Percentiles rank a stretch among this genome's conserved stretches.
Evolutionary conservation across 2,113 vertebrate species (phyloP).

Genomic region (Cryptomyrus ogoouensis): DNA sequence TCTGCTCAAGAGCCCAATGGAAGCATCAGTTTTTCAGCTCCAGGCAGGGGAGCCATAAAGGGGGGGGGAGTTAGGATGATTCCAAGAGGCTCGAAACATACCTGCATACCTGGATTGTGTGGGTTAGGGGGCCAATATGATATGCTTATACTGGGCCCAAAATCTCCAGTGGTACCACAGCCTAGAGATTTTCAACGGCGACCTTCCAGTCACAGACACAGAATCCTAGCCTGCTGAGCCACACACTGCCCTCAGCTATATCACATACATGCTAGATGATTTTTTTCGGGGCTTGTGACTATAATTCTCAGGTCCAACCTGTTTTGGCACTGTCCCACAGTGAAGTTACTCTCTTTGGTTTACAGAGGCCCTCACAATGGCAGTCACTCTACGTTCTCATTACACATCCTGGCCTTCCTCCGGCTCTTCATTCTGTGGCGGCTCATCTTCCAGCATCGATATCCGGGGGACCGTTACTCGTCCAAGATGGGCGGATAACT

Average conservation of each 20-base stretch:
- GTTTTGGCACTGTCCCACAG: background rate
- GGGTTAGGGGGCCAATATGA: background rate
- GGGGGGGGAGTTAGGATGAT: background rate
- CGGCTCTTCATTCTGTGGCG: background rate
- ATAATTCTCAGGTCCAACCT: background rate
- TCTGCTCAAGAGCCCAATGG: background rate
- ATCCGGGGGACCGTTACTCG: conserved; percentile 29
- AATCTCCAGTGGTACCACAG: background rate
- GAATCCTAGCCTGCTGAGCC: background rate
- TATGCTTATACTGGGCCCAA: background rate
- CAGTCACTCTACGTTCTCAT: background rate
- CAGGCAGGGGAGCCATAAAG: background rate
- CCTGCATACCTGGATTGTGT: background rate
- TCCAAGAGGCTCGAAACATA: background rate
- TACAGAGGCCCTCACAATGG: background rate
- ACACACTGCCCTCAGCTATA: background rate
- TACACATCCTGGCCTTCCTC: background rate
- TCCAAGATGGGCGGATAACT: conserved; percentile 35
- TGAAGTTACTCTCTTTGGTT: background rate
- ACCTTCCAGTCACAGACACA: background rate
- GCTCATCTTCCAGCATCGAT: background rate
- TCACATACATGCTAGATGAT: background rate
- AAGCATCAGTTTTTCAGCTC: background rate
- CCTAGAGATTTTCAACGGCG: background rate
- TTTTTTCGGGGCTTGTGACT: background rate